These are phyloP conservation scores for Diplosoma virens DNA, from an alignment of 23 tunicate species.

Conservation along the genomic window DNA sequence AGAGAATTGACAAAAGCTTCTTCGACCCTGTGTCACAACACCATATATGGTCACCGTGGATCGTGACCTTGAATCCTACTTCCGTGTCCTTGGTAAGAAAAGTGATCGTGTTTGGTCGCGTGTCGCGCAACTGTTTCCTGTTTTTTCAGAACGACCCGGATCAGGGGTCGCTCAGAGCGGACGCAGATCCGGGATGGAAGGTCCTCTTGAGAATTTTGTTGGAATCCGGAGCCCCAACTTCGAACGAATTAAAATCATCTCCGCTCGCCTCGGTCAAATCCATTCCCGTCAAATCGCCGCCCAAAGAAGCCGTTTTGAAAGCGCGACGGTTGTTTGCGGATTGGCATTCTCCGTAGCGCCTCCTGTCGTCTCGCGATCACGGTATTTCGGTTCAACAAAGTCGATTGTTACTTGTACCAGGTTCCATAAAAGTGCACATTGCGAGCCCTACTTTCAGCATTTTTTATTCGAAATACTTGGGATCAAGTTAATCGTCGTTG, in stretches of 20 bases:
- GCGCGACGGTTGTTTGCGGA: conserved; percentile 43
- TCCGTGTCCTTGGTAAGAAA: background rate
- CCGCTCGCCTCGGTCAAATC: background rate
- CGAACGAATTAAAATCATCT: background rate
- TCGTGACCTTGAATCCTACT: conserved; percentile 20
- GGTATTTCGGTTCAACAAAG: too few species aligned
- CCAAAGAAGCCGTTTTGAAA: conserved; percentile 26
- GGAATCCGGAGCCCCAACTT: background rate
- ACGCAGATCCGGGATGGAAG: conserved; percentile 52
- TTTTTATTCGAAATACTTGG: too few species aligned
- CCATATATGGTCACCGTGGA: conserved; percentile 76
- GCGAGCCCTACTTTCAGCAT: too few species aligned
- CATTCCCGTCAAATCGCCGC: background rate
- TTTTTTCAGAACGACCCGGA: background rate
- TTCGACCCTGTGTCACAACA: conserved; percentile 76
- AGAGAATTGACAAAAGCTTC: conserved; percentile 27
- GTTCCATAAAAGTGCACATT: too few species aligned
- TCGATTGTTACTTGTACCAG: too few species aligned
- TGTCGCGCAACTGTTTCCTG: background rate
- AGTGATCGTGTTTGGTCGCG: background rate
- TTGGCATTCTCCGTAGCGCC: too few species aligned
- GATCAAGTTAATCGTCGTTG: too few species aligned
- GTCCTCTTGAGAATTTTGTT: conserved; percentile 38
- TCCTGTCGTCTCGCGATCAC: too few species aligned
- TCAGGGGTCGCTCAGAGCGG: background rate